Evolutionary conservation across 1,140 invertebrate genomes (phyloP), one percentile per base, ranked within the genome.

Genomic region (Scaptomyza pallida): DNA sequence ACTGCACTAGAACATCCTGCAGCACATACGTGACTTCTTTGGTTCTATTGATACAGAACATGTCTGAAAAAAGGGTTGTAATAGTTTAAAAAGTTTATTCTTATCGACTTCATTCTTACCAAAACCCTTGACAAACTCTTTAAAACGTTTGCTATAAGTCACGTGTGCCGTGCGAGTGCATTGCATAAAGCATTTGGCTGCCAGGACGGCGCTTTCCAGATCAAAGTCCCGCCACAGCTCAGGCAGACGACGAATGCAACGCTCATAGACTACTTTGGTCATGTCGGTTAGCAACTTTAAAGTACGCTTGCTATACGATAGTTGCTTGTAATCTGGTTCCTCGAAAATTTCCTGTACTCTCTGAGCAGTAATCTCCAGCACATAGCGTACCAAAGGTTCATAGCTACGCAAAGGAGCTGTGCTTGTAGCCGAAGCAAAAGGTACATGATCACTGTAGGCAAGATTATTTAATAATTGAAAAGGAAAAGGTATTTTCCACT

Each of bases 101-200:
- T 4, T 26, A 5, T 26, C 23, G 2, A 5, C 23, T 5, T 23
- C 6, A 4, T 26, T 30, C 69, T 77, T 90, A 94, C 93, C 91
- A 48, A 93, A 90, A 43, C 71, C 67, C 68, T 89, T 89, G 2
- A 94, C 79, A 51, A 78, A 94, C 3, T 78, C 77, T 2, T 83
- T 63, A 1, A 94, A 90, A 50, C 93, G 92, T 5, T 89, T 90
- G 1, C 81, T 65, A 61, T 92, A 92, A 5, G 83, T 73, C 3
- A 86, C 89, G 60, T 92, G 92, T 2, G 94, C 91, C n/a, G 93
- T 82, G 33, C 80, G 86, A 17, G 93, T 89, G 44, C 94, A 92
- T 69, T 93, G 91, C 55, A 92, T 91, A 50, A 94, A 94, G 69
- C 93, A 94, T 75, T 94, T 93, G 12, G 93, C 63, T 12, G 92